These are phyloP conservation scores for Camponotus vicinus DNA, from an alignment of 1,140 invertebrate species.

Conservation along the genomic window DNA sequence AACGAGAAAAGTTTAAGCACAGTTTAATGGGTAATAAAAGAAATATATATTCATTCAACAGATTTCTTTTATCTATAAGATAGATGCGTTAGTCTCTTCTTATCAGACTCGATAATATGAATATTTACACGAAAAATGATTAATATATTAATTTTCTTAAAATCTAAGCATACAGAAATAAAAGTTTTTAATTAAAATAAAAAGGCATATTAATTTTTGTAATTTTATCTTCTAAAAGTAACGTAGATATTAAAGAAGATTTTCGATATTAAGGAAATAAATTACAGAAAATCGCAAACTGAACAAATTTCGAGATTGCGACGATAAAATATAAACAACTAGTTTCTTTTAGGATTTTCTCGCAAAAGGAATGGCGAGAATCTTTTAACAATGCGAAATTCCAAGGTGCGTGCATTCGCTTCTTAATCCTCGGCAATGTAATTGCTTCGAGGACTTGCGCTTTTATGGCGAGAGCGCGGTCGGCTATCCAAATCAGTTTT, in stretches of 20 bases:
- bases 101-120: not conserved
- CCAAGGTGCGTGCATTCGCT: conserved; percentile 19
- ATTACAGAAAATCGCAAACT: not conserved
- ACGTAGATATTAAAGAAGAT: not conserved
- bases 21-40: not conserved
- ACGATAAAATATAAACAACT: not conserved
- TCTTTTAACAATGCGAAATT: conserved; percentile 37
- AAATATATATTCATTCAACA: conserved; percentile 1
- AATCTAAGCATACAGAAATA: not conserved
- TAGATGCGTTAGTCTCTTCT: not conserved
- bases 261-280: not conserved
- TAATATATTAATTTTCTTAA: too few species aligned
- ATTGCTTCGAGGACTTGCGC: conserved; percentile 56
- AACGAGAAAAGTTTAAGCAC: not conserved
- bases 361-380: conserved; percentile 9
- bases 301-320: not conserved
- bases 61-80: not conserved
- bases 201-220: not conserved
- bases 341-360: conserved; percentile 38
- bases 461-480: conserved; percentile 30
- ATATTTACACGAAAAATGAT: too few species aligned
- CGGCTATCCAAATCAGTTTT: conserved; percentile 59
- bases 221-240: not conserved
- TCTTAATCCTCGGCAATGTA: conserved; percentile 43
- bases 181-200: not conserved